phyloP scores from a whole-genome alignment of 1,140 invertebrate species.

The Harlomillsia oculata region DNA sequence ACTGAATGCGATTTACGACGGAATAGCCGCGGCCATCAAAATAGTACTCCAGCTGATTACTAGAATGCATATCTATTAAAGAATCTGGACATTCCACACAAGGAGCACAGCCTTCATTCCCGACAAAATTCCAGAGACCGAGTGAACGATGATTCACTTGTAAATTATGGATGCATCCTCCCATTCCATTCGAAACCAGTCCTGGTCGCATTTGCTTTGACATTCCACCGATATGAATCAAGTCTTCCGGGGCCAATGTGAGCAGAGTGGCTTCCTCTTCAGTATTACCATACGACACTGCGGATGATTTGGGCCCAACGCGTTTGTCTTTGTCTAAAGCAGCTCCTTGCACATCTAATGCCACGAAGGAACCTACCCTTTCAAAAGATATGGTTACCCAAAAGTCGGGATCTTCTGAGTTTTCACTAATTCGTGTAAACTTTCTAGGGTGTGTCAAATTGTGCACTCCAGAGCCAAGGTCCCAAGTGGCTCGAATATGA shows the following conservation, averaged over 20 bases:
- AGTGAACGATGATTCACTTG: slow-evolving; percentile 63
- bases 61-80: background rate
- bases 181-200: slow-evolving; percentile 40
- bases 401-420: slow-evolving; percentile 51
- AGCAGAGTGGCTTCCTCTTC: slow-evolving; percentile 35
- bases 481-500: slow-evolving; percentile 64
- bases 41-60: slow-evolving; percentile 27
- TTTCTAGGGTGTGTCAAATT: slow-evolving; percentile 52
- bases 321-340: too few relatives aligned
- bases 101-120: slow-evolving; percentile 57
- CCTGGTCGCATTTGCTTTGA: slow-evolving; percentile 27
- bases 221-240: slow-evolving; percentile 33
- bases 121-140: slow-evolving; percentile 80
- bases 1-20: slow-evolving; percentile 48
- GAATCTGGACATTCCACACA: slow-evolving; percentile 54
- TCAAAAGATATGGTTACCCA: slow-evolving; percentile 65
- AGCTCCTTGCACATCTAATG: slow-evolving; percentile 18
- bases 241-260: slow-evolving; percentile 46
- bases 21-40: slow-evolving; percentile 47
- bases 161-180: slow-evolving; percentile 67
- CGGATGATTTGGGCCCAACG: slow-evolving; percentile 22
- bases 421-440: slow-evolving; percentile 47
- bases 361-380: slow-evolving; percentile 45
- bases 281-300: slow-evolving; percentile 35
- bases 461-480: slow-evolving; percentile 58